Evolutionary conservation across 2,113 vertebrate species (phyloP).

Genomic region (Lonchura striata): DNA sequence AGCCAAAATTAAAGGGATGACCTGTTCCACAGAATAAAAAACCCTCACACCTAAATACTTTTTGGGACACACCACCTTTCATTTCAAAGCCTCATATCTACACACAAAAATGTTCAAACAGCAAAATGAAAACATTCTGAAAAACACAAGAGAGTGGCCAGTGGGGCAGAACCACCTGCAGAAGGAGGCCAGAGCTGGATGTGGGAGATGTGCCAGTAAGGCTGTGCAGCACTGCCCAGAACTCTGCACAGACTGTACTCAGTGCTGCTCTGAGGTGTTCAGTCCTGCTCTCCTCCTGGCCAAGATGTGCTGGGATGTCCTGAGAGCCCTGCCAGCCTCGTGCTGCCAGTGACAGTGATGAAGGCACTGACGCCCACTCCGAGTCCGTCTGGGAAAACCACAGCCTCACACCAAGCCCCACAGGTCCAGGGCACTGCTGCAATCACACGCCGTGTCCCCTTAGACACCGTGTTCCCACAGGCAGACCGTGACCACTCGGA

Average conservation of each 20-base stretch:
- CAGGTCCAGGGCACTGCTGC: rapidly evolving
- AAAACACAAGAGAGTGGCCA: rapidly evolving
- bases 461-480: rapidly evolving
- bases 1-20: not conserved
- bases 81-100: not conserved
- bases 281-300: not conserved
- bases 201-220: not conserved
- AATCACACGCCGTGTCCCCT: rapidly evolving
- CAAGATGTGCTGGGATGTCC: rapidly evolving
- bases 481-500: not conserved
- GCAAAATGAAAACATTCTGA: not conserved
- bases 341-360: rapidly evolving
- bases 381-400: not conserved
- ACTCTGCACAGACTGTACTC: not conserved
- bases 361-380: not conserved
- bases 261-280: rapidly evolving
- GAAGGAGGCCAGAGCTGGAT: not conserved
- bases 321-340: not conserved
- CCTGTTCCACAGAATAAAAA: not conserved
- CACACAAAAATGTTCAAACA: not conserved
- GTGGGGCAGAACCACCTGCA: not conserved
- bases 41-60: not conserved
- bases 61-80: not conserved
- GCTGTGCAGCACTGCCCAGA: not conserved
- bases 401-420: not conserved